Base-by-base conservation (phyloP, 2,113 vertebrate species). In the Pterophyllum scalare region DNA sequence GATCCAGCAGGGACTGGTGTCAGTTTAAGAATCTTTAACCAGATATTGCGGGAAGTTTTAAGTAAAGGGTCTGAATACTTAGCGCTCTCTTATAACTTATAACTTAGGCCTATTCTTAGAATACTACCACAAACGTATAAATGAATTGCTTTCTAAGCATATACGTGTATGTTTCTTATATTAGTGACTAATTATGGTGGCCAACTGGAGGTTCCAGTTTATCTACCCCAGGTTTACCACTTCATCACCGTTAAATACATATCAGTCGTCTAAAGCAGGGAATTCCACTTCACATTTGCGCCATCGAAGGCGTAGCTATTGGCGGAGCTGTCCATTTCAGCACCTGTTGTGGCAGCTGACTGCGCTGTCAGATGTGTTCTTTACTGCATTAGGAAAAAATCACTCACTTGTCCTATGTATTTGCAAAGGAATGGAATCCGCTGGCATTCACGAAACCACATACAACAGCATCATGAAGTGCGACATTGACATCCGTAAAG, bases 391-490 rank as follows among this genome's bases (percentile, higher is more conserved):
- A 7, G 6, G 2, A n/a, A 22, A 62, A 74, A 31, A 24, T 24
- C 46, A 62, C 62, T 62, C 15, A 87, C 40, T 31, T 81, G 38
- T 26, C 56, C 8, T 1, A 43, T 56, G 75, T 76, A n/a, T 81
- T 77, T 81, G 64, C 83, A 33, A 87, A 98, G 3, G 97, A 57
- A 98, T 98, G 97, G 98, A 98, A 88, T 98, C 98, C 75, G 97
- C 98, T 76, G 97, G 98, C 77, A 97, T 98, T 88, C 98, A 98
- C 46, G 98, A 99, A 93, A 98, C 97, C 22, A 97, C 97, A 10
- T 98, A 98, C 89, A 99, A 99, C 93, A 97, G 97, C 94, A 98
- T 98, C 95, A 99, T 99, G 97, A 98, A 98, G 91, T 98, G 97
- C 85, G 97, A 98, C 92, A 98, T 98, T 57, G 97, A 99, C 92